These are phyloP conservation scores for Coelopa pilipes DNA, from an alignment of 2,888 invertebrate genomes.

Conservation along the genomic window DNA sequence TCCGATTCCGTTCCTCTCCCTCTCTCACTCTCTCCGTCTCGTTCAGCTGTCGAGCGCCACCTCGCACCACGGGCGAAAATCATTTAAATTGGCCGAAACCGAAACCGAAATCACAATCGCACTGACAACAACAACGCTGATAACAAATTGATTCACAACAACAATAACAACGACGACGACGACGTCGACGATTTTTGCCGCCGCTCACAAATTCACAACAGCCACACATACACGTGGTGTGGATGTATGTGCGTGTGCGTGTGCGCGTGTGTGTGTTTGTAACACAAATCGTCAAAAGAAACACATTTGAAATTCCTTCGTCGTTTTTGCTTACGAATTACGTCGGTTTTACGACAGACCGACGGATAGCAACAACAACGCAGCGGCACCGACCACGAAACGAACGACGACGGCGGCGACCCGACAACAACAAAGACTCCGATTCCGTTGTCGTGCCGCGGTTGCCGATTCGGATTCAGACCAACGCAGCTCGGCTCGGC, in stretches of 20 bases:
- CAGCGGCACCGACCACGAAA: too few relatives aligned
- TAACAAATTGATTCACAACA: not conserved
- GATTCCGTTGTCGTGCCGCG: not conserved
- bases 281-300: constrained; percentile 9
- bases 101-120: too few relatives aligned
- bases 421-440: not conserved
- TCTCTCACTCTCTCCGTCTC: not conserved
- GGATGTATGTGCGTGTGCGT: too few relatives aligned
- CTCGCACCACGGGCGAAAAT: too few relatives aligned
- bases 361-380: not conserved
- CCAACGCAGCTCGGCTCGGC: constrained; percentile 25
- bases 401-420: too few relatives aligned
- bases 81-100: not conserved
- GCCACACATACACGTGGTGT: too few relatives aligned
- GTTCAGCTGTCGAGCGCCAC: constrained; percentile 31
- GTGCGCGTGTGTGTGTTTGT: too few relatives aligned
- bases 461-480: constrained; percentile 21
- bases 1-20: not conserved
- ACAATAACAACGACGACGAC: not conserved
- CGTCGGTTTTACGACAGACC: not conserved
- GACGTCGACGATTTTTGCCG: too few relatives aligned
- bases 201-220: too few relatives aligned
- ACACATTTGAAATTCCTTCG: constrained; percentile 25
- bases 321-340: constrained; percentile 30
- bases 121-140: too few relatives aligned